Conservation (phyloP, 2,113 vertebrate species). For the Solea solea region DNA sequence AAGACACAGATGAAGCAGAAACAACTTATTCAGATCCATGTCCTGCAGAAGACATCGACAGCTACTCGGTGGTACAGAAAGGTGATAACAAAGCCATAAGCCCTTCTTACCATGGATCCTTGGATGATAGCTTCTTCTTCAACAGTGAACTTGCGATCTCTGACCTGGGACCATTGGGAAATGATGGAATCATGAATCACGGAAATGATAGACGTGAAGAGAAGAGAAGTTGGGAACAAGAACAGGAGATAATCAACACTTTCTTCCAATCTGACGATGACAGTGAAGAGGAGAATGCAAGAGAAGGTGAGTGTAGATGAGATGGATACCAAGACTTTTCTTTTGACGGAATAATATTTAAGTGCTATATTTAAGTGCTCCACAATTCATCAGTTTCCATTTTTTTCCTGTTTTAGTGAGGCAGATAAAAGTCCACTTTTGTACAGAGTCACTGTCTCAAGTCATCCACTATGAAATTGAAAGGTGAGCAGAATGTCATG, state of each 20-base stretch:
- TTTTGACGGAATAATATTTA: background rate
- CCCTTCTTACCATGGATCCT: slow-evolving; percentile 43
- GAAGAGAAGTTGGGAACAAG: slow-evolving; percentile 74
- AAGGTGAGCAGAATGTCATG: slow-evolving; percentile 44
- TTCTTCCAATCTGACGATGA: slow-evolving; percentile 75
- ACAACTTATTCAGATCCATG: slow-evolving; percentile 17
- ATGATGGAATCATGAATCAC: slow-evolving; percentile 25
- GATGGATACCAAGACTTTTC: background rate
- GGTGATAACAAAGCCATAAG: slow-evolving; percentile 3
- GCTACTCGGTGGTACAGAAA: slow-evolving; percentile 25
- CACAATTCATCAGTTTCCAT: background rate
- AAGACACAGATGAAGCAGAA: slow-evolving; percentile 22
- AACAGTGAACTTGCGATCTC: slow-evolving; percentile 12
- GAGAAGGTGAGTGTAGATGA: slow-evolving; percentile 60
- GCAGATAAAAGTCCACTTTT: slow-evolving; percentile 70
- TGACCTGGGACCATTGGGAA: slow-evolving; percentile 39
- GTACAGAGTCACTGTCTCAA: slow-evolving; percentile 56
- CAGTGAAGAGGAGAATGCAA: slow-evolving; percentile 27
- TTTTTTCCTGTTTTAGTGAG: slow-evolving; percentile 52
- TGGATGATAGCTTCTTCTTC: slow-evolving; percentile 67
- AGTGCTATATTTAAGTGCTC: background rate
- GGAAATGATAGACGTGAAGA: slow-evolving; percentile 58
- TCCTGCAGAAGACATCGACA: slow-evolving; percentile 14
- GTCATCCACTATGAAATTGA: slow-evolving; percentile 68
- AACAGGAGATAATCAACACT: slow-evolving; percentile 75